These are phyloP conservation scores for Anguilla japonica DNA, from an alignment of 2,113 vertebrate species.

Conservation along the genomic window DNA sequence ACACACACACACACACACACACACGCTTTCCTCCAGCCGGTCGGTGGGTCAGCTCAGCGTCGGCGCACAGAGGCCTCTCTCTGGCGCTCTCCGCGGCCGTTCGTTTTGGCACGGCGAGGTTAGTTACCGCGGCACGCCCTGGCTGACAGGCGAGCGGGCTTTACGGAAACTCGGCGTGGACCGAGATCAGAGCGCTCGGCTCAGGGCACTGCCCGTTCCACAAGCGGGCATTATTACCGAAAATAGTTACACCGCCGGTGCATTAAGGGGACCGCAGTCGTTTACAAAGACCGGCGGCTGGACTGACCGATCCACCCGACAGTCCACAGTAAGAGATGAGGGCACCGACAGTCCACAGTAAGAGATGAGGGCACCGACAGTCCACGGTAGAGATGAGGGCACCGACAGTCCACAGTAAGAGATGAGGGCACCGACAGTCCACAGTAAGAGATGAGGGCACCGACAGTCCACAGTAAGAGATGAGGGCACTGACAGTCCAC, in stretches of 20 bases:
- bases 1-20: too few relatives aligned
- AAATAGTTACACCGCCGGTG: background rate
- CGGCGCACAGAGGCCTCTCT: slow-evolving; percentile 51
- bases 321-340: background rate
- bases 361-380: background rate
- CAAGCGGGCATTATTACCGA: background rate
- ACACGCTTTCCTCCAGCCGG: background rate
- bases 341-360: too few relatives aligned
- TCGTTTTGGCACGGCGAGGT: slow-evolving; percentile 47
- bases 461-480: background rate
- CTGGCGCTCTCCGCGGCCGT: slow-evolving; percentile 47
- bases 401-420: background rate
- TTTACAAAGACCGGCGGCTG: background rate
- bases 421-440: background rate
- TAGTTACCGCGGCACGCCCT: slow-evolving; percentile 57
- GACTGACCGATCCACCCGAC: background rate
- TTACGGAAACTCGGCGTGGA: slow-evolving; percentile 44
- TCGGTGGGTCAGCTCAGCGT: slow-evolving; percentile 40
- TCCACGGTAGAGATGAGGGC: background rate
- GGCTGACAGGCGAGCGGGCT: slow-evolving; percentile 46
- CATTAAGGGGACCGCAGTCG: background rate
- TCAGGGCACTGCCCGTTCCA: background rate
- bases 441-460: background rate
- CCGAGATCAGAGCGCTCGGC: slow-evolving; percentile 20
- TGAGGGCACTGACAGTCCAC: background rate